A percentile compares a stretch with the other conserved stretches of the same genome.
These are phyloP conservation scores for Agraylea sexmaculata DNA, from an alignment of 1,140 invertebrate genomes.

Conservation along the genomic window DNA sequence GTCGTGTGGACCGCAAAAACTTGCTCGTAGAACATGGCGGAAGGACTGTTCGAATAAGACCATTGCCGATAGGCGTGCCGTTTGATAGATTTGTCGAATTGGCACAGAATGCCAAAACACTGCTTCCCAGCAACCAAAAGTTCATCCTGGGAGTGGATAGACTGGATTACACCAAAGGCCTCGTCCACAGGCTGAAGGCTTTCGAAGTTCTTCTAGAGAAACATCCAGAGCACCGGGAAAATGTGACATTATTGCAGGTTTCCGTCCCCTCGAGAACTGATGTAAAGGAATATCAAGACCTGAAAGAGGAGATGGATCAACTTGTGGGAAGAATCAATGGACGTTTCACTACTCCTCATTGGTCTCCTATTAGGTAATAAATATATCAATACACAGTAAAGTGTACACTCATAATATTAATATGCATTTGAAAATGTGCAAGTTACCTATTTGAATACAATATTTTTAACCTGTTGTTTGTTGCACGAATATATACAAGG, in stretches of 20 bases:
- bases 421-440: no score
- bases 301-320: conserved; percentile 86
- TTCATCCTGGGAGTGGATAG: conserved; percentile 78
- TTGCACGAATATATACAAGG: no score
- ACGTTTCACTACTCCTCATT: conserved; percentile 75
- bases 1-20: conserved; percentile 77
- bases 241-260: conserved; percentile 73
- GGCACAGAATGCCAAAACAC: conserved; percentile 63
- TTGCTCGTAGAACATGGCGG: conserved; percentile 78
- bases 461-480: no score
- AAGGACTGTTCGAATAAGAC: conserved; percentile 67
- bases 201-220: conserved; percentile 76
- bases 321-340: conserved; percentile 79
- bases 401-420: no score
- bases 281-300: conserved; percentile 80
- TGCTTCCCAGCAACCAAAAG: conserved; percentile 62
- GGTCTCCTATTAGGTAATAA: conserved; percentile 70
- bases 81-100: conserved; percentile 76
- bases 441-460: no score
- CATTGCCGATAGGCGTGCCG: conserved; percentile 78
- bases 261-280: conserved; percentile 82
- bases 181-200: conserved; percentile 71
- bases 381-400: not conserved
- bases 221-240: conserved; percentile 74
- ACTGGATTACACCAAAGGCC: conserved; percentile 83